Conservation (phyloP, 2,888 invertebrate species). For the Elegia similella region DNA sequence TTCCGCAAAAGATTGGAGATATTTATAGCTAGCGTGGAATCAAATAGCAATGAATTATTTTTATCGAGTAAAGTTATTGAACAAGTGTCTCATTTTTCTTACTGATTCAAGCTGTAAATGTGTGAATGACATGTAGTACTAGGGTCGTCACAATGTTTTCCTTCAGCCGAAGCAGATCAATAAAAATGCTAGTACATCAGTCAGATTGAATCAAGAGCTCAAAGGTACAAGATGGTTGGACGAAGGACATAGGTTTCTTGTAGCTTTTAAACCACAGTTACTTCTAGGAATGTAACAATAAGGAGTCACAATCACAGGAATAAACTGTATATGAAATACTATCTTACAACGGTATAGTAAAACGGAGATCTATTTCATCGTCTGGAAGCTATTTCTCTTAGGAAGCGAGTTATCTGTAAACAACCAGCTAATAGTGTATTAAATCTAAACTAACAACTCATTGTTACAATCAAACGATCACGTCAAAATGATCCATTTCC, state of each 20-base stretch:
- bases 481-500: conserved; percentile 63
- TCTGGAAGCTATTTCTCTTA: background rate
- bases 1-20: conserved; percentile 59
- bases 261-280: too few relatives aligned
- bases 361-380: background rate
- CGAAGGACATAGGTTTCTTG: too few relatives aligned
- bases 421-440: conserved; percentile 37
- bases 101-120: too few relatives aligned
- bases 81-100: too few relatives aligned
- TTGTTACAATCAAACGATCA: conserved; percentile 47
- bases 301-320: background rate
- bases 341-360: background rate
- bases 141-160: too few relatives aligned
- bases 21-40: conserved; percentile 39
- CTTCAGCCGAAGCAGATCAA: too few relatives aligned
- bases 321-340: background rate
- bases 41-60: conserved; percentile 39
- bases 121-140: too few relatives aligned
- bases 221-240: too few relatives aligned
- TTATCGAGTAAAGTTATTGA: too few relatives aligned
- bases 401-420: conserved; percentile 18
- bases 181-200: too few relatives aligned
- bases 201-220: too few relatives aligned
- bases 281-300: too few relatives aligned
- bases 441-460: conserved; percentile 47